Percentiles rank a stretch among this genome's conserved stretches.
Conservation (phyloP, 2,888 invertebrate genomes). For the Drosophila borborema region DNA sequence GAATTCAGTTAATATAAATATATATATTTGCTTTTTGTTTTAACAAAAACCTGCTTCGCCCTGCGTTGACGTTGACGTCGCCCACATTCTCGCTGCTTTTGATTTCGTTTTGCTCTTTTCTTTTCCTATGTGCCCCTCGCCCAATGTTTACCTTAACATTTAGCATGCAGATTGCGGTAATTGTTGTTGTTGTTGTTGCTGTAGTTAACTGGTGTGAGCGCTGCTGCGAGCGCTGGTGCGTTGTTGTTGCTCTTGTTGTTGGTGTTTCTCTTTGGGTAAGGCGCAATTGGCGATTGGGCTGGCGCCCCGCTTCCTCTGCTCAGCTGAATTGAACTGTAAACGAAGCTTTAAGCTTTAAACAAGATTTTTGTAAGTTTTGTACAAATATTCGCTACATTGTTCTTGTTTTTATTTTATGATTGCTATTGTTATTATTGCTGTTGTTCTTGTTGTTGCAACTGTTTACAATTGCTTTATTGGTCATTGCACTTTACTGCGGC, state of each 20-base stretch:
- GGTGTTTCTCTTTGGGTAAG: constrained; percentile 29
- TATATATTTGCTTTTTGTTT: not conserved
- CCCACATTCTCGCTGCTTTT: constrained; percentile 18
- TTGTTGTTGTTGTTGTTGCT: constrained; percentile 27
- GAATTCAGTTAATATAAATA: not conserved
- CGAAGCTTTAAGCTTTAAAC: constrained; percentile 21
- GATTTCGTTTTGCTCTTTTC: constrained; percentile 2
- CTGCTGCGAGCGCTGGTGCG: constrained; percentile 4
- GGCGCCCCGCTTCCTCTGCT: not conserved
- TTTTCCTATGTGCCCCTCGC: not conserved
- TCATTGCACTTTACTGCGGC: constrained; percentile 47
- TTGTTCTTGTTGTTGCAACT: constrained; percentile 6
- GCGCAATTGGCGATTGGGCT: constrained; percentile 38
- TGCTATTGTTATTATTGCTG: not conserved
- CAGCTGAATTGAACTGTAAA: not conserved
- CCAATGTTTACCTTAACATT: constrained; percentile 51
- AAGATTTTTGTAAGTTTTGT: constrained; percentile 27
- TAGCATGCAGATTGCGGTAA: constrained; percentile 43
- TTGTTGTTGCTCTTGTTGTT: constrained; percentile 12
- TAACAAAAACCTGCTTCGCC: not conserved
- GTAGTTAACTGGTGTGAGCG: constrained; percentile 6
- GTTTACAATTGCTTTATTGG: constrained; percentile 34
- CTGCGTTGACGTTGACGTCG: constrained; percentile 15
- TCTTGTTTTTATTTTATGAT: not conserved
- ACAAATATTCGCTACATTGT: constrained; percentile 25